Conservation (phyloP, 1,140 invertebrate species). For the Euura saliciscinereae region DNA sequence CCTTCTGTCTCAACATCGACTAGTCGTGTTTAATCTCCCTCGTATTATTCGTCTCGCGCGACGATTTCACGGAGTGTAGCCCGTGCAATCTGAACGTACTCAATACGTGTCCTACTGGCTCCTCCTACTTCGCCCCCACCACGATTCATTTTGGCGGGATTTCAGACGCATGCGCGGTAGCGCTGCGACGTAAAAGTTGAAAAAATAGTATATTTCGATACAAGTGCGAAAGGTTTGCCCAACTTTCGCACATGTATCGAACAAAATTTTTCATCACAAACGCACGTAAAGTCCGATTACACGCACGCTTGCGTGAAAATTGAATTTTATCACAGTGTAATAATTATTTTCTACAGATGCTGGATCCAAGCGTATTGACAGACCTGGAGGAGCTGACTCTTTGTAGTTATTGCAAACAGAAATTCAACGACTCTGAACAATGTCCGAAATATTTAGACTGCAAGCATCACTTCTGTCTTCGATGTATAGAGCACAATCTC, state of each 20-base stretch:
- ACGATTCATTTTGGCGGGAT: slow-evolving; percentile 51
- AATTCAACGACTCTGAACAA: slow-evolving; percentile 72
- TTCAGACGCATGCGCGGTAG: slow-evolving; percentile 52
- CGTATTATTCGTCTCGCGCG: no score
- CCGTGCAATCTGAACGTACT: background rate
- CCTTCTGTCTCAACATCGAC: no score
- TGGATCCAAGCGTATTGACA: slow-evolving; percentile 62
- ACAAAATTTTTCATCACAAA: no score
- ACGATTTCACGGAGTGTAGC: background rate
- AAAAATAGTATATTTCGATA: no score
- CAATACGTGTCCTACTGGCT: background rate
- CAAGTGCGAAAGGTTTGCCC: no score
- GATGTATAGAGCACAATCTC: slow-evolving; percentile 71
- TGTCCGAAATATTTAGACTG: slow-evolving; percentile 76
- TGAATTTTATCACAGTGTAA: background rate
- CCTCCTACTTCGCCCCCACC: slow-evolving; percentile 2
- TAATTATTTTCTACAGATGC: slow-evolving; percentile 46
- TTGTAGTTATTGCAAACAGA: slow-evolving; percentile 72
- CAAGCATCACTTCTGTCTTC: slow-evolving; percentile 78
- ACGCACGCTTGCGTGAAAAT: no score
- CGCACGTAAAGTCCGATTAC: no score
- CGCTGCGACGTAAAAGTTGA: background rate
- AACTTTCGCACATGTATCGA: no score
- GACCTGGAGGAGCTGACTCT: slow-evolving; percentile 74
- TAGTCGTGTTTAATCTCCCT: no score